Percentiles rank a stretch among this genome's conserved stretches.
phyloP scores from a whole-genome alignment of 2,888 invertebrate species.

The Elgonia sp. region DNA sequence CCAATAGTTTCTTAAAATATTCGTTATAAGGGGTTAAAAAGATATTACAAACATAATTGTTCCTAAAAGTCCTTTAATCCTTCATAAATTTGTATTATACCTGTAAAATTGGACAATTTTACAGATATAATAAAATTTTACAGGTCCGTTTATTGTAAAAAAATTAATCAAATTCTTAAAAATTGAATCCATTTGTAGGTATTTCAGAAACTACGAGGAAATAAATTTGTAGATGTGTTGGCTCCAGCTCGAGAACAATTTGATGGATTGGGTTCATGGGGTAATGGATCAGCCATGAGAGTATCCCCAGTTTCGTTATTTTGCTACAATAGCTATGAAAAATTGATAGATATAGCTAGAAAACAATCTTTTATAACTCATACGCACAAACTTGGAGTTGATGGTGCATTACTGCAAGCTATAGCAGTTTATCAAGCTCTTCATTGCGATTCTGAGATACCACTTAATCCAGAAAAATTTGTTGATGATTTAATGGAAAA shows the following conservation, averaged over 20 bases:
- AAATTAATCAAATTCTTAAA: too few species aligned
- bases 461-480: slow-evolving; percentile 87
- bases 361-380: slow-evolving; percentile 90
- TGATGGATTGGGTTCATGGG: slow-evolving; percentile 91
- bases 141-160: too few species aligned
- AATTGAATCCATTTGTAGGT: slow-evolving; percentile 83
- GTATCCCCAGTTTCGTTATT: slow-evolving; percentile 90
- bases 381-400: slow-evolving; percentile 88
- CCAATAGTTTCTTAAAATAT: too few species aligned
- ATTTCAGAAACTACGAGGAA: slow-evolving; percentile 88
- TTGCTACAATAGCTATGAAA: slow-evolving; percentile 87
- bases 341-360: slow-evolving; percentile 87
- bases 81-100: too few species aligned
- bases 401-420: slow-evolving; percentile 89
- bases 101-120: too few species aligned
- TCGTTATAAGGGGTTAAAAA: too few species aligned
- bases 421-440: slow-evolving; percentile 89
- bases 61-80: too few species aligned
- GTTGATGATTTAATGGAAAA: slow-evolving; percentile 87
- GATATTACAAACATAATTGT: too few species aligned
- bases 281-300: slow-evolving; percentile 94
- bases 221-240: slow-evolving; percentile 88
- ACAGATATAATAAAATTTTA: too few species aligned
- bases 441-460: slow-evolving; percentile 85
- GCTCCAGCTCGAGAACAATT: slow-evolving; percentile 90